Base-by-base conservation (phyloP, 2,797 vertebrate species). In the Orestias chungarensis region DNA sequence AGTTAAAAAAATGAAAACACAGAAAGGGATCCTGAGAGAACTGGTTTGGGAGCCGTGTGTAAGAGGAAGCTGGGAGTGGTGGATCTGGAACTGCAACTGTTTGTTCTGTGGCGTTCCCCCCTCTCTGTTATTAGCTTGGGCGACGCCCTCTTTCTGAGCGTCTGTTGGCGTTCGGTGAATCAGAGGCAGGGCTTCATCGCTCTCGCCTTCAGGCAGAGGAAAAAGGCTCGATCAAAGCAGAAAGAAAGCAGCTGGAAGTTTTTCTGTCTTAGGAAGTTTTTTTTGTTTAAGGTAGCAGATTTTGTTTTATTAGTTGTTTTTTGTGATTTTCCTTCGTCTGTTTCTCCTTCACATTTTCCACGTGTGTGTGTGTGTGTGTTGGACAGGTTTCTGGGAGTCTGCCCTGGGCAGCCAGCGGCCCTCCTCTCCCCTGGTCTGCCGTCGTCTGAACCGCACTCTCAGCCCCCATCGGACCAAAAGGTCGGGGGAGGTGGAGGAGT, bases 351-450 rank as follows among this genome's bases (percentile, higher is more conserved):
- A 70, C 81, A 54, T 68, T 82, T 77, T 44, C 47, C 6, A n/a
- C n/a, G n/a, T n/a, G n/a, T n/a, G n/a, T n/a, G n/a, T 67, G 33
- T 79, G 25, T 82, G 11, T 79, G 20, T 90, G 64, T 87, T 1
- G 86, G 79, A 66, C 93, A 99, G 98, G 93, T 81, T 99, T 98
- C 85, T 99, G 97, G 98, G 95, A 95, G 87, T 97, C 96, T 80
- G 91, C 92, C 12, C 92, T 95, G 80, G 95, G 96, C 93, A 93
- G 86, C 86, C 94, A 87, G 73, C 85, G 76, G 1, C 84, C 77
- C 72, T 69, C 76, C 73, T 84, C 87, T 31, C 82, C 85, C 50
- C 74, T 69, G 44, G 77, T 92, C 84, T 52, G 83, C 66, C 86
- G 83, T 15, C 86, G 76, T 54, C 78, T 88, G 75, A 92, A 89